Base-by-base conservation (phyloP, 1,140 invertebrate species). In the Drosophila cardini region DNA sequence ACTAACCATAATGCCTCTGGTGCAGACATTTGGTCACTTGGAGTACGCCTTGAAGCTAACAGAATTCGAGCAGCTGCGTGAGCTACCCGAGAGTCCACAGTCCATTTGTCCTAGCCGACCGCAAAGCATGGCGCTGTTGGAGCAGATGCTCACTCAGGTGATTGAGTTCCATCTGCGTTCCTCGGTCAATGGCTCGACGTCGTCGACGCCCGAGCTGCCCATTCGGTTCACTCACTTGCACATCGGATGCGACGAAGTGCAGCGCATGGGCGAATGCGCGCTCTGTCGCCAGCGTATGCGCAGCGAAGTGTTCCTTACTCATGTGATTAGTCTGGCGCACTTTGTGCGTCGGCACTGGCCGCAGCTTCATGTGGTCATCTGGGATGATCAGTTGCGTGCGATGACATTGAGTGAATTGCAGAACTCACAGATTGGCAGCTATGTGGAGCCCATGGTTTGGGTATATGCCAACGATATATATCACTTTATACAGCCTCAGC, bases 11-110 rank as follows among this genome's bases (percentile, higher is more conserved):
- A 97, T 99, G 80, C 98, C 98, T 15, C 93, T 99, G 3, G 94
- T 99, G 7, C 98, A 99, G 93, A 99, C 98, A 4, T 98, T 99
- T 93, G 98, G 98, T 2, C 98, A 99, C 92, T 92, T 98, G 90
- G 97, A 99, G 94, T 98, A 97, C 93, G 95, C 96, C 0, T 92
- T 99, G 45, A 99, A 99, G 91, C 94, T 97, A 70, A 90, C 95
- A 32, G 94, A 96, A 76, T 98, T 96, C 91, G 91, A 94, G 58
- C 93, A 95, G 50, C 91, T 98, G 26, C 93, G 98, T 60, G 98
- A 99, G 93, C 94, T 96, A 1, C 93, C 94, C 7, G 92, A 94
- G 6, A 95, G 95, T 91, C 96, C 97, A 0, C 96, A 97, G 87
- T 96, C 97, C 0, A 95, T 98, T 36, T 98, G 97, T 83, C 97